Conservation (phyloP, 2,888 invertebrate genomes). For the Rotaria macrura region DNA sequence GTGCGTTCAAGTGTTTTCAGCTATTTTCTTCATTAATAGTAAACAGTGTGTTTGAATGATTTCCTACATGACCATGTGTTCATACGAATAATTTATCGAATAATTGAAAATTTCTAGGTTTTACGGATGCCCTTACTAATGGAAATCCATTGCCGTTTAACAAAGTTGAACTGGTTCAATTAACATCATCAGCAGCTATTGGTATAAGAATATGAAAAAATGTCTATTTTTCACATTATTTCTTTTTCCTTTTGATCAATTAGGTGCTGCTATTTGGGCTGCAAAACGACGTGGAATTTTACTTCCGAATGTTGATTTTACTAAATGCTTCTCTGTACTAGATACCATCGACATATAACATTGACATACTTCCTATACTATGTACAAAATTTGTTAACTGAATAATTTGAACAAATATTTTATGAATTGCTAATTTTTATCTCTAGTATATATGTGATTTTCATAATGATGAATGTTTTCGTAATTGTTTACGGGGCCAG, state of each 20-base stretch:
- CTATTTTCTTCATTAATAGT: no score
- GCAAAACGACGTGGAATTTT: background rate
- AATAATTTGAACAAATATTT: background rate
- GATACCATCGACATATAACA: background rate
- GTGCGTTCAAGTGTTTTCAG: no score
- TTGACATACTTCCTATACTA: background rate
- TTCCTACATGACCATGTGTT: background rate
- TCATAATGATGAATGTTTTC: background rate
- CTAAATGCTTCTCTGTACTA: background rate
- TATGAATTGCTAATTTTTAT: background rate
- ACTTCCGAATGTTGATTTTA: background rate
- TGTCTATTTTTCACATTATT: background rate
- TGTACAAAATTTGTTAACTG: background rate
- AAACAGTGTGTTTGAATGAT: no score
- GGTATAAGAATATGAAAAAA: background rate
- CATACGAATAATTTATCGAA: background rate
- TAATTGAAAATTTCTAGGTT: background rate
- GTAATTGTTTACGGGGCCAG: no score
- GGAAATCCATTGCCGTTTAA: background rate
- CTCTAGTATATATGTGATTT: background rate
- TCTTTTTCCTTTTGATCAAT: background rate
- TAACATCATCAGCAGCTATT: background rate
- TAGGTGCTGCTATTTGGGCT: slow-evolving; percentile 12
- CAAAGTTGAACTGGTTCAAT: background rate
- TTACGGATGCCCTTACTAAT: background rate